These are phyloP conservation scores for Nautilus pompilius DNA, from an alignment of 1,140 invertebrate species.

Conservation along the genomic window DNA sequence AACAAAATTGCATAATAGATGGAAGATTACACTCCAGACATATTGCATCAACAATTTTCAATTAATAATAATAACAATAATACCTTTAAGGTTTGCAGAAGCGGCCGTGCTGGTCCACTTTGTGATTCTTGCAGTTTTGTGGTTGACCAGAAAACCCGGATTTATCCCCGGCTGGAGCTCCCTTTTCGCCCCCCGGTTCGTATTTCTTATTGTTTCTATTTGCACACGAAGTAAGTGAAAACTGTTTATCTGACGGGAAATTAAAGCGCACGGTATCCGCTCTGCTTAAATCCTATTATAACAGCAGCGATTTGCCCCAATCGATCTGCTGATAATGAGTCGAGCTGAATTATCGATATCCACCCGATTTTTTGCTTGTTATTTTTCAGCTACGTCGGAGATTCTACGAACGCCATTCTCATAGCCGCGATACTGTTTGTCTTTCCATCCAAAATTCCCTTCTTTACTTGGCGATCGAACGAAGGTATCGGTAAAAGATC, in stretches of 20 bases:
- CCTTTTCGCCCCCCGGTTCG: constrained; percentile 44
- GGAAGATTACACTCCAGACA: too few relatives aligned
- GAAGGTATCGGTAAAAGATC: too few relatives aligned
- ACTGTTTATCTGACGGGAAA: background rate
- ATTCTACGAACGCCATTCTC: constrained; percentile 35
- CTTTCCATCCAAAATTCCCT: constrained; percentile 27
- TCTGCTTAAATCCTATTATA: background rate
- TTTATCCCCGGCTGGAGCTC: constrained; percentile 73
- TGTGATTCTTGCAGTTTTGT: constrained; percentile 73
- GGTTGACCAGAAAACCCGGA: constrained; percentile 84
- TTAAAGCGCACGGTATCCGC: background rate
- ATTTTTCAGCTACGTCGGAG: constrained; percentile 50
- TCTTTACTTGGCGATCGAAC: constrained; percentile 11
- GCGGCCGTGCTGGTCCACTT: constrained; percentile 72
- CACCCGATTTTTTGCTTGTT: background rate
- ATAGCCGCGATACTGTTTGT: constrained; percentile 32
- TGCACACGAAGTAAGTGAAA: background rate
- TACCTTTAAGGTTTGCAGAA: constrained; percentile 70
- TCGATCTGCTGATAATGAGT: too few relatives aligned
- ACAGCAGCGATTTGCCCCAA: background rate
- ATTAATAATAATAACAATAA: too few relatives aligned
- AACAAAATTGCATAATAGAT: too few relatives aligned
- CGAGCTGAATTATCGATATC: background rate
- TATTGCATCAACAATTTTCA: too few relatives aligned
- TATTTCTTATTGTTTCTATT: background rate